Evolutionary conservation across 2,888 invertebrate species (phyloP).

Genomic region (Drepanosiphum platanoidis): DNA sequence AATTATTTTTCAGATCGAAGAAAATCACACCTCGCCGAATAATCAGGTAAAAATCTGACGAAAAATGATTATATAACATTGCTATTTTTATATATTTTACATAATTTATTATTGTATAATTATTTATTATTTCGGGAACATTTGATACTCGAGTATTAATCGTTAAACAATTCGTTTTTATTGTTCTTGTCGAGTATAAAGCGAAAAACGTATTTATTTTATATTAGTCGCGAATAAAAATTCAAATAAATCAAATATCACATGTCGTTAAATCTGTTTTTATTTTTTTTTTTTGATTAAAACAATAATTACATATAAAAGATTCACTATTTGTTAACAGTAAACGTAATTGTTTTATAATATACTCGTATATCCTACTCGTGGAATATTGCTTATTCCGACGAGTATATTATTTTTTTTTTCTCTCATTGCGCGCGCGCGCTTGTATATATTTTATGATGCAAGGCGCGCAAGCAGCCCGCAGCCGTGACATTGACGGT

Average conservation of each 20-base stretch:
- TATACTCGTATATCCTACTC: background rate
- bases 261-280: too few relatives aligned
- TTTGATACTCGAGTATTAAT: background rate
- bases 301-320: background rate
- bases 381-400: background rate
- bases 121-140: background rate
- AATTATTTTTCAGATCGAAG: background rate
- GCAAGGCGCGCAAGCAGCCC: background rate
- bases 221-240: background rate
- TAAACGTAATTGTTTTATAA: background rate
- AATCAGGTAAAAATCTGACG: background rate
- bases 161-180: too few relatives aligned
- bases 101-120: background rate
- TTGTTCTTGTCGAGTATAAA: too few relatives aligned
- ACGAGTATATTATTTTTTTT: background rate
- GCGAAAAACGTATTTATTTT: background rate
- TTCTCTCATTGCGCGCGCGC: too few relatives aligned
- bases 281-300: background rate
- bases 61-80: background rate
- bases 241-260: background rate
- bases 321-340: background rate
- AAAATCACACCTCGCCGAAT: background rate
- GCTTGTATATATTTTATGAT: too few relatives aligned
- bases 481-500: conserved; percentile 23
- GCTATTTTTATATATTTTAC: background rate